Percentiles rank a stretch among this genome's conserved stretches.
Conservation (phyloP, 2,797 vertebrate species). For the Parauchenoglanis ngamensis region DNA sequence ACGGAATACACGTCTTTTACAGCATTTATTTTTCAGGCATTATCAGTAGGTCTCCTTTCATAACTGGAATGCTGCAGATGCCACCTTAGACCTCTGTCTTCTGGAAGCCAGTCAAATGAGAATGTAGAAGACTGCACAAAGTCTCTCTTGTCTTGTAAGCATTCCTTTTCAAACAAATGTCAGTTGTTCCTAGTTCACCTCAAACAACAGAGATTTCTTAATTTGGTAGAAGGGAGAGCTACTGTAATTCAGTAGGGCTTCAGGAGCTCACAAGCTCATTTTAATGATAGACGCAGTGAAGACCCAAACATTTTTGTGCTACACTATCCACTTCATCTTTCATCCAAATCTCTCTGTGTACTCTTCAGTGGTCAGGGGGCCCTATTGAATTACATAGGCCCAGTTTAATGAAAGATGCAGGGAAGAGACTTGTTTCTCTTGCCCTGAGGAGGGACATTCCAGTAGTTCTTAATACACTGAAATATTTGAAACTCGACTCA, state of each 20-base stretch:
- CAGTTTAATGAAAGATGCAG: constrained; percentile 37
- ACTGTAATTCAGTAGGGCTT: constrained; percentile 25
- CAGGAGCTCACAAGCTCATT: constrained; percentile 2
- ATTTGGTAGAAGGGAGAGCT: constrained; percentile 8
- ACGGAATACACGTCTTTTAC: background rate
- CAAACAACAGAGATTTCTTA: constrained; percentile 22
- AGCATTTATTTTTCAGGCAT: background rate
- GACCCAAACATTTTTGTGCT: constrained; percentile 20
- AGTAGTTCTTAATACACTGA: background rate
- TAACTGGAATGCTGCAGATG: constrained; percentile 13
- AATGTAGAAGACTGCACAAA: constrained; percentile 32
- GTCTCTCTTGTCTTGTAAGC: constrained; percentile 40
- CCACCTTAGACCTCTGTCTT: constrained; percentile 5
- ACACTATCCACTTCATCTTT: constrained; percentile 23
- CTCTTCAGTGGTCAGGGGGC: constrained; percentile 19
- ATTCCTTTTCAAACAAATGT: constrained; percentile 46
- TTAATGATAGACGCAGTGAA: constrained; percentile 35
- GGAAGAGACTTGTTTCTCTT: constrained; percentile 17
- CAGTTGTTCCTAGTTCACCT: constrained; percentile 42
- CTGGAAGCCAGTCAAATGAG: constrained; percentile 4
- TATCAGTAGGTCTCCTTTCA: constrained; percentile 8
- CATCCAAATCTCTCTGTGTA: constrained; percentile 32
- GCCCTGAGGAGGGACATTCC: constrained; percentile 19
- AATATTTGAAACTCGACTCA: background rate
- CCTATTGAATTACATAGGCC: constrained; percentile 33